A percentile compares a stretch with the other conserved stretches of the same genome.
Conservation (phyloP, 37 sponge, comb jelly and placozoan genomes). For the Petrosia ficiformis region DNA sequence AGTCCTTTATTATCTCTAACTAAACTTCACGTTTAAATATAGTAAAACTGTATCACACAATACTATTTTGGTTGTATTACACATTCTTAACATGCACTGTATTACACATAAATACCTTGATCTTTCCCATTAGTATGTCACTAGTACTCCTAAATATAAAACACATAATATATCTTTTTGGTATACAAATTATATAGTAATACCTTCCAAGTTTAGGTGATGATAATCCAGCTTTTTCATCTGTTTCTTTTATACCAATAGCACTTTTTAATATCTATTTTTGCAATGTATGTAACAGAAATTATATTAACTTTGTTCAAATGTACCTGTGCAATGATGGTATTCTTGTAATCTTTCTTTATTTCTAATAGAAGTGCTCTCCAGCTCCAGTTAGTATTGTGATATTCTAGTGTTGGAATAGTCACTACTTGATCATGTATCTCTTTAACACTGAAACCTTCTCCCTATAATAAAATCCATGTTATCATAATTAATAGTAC, state of each 20-base stretch:
- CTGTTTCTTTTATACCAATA: slow-evolving; percentile 58
- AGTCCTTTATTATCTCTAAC: no score
- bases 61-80: no score
- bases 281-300: background rate
- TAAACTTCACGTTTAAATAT: no score
- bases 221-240: slow-evolving; percentile 51
- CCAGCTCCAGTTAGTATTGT: slow-evolving; percentile 89
- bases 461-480: slow-evolving; percentile 24
- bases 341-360: slow-evolving; percentile 86
- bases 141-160: background rate
- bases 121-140: slow-evolving; percentile 8
- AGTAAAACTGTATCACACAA: no score
- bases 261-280: slow-evolving; percentile 63
- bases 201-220: slow-evolving; percentile 45
- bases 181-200: background rate
- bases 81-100: background rate
- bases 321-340: slow-evolving; percentile 75
- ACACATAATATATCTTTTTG: no score
- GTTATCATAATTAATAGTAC: background rate
- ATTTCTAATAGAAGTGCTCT: slow-evolving; percentile 86
- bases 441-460: slow-evolving; percentile 69
- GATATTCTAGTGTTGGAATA: slow-evolving; percentile 89
- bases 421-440: slow-evolving; percentile 66
- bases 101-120: background rate
- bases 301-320: background rate